Evolutionary conservation across 2,888 invertebrate species (phyloP), one percentile per base, ranked within the genome.

Genomic region (Caenorhabditis becei): DNA sequence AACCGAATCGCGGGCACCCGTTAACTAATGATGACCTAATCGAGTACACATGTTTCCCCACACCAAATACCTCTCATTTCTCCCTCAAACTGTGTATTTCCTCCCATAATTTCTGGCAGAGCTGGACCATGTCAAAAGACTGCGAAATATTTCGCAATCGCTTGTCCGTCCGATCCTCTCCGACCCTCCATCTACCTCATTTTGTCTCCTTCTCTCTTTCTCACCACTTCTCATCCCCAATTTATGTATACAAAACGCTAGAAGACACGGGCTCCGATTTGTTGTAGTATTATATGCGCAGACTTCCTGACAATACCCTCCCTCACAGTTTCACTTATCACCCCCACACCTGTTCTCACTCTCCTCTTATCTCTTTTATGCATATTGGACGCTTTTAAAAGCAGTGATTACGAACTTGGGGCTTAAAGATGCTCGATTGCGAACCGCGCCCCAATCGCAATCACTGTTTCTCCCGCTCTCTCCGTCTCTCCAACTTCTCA

Each of bases 221-320:
- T 44, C 41, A 54, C 56, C 49, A 41, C n/a, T n/a, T n/a, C n/a
- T n/a, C n/a, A n/a, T n/a, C n/a, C n/a, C 54, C 26, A 32, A 18
- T 58, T 32, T 47, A 16, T 59, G 59, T 74, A 65, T 59, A 65
- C 65, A 74, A 74, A 74, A 58, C 74, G 65, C 74, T 74, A 74
- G 74, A 65, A 74, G 49, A 54, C n/a, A n/a, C 74, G 74, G 74
- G 74, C 74, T 74, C 65, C 32, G 35, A 58, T 61, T 49, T 56
- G n/a, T 67, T 61, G 44, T 77, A 77, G 54, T 77, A 77, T 69
- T 77, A 77, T 58, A 35, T 23, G 24, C 54, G 20, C 53, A 18
- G 49, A 51, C 54, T 58, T 5, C 5, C 41, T 26, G 49, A 49
- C 26, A 32, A 26, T 56, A 56, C 2, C 16, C 41, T 47, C 11